A percentile compares a stretch with the other conserved stretches of the same genome.
These are phyloP conservation scores for Drosophila sucinea DNA, from an alignment of 1,140 invertebrate species.

Conservation along the genomic window DNA sequence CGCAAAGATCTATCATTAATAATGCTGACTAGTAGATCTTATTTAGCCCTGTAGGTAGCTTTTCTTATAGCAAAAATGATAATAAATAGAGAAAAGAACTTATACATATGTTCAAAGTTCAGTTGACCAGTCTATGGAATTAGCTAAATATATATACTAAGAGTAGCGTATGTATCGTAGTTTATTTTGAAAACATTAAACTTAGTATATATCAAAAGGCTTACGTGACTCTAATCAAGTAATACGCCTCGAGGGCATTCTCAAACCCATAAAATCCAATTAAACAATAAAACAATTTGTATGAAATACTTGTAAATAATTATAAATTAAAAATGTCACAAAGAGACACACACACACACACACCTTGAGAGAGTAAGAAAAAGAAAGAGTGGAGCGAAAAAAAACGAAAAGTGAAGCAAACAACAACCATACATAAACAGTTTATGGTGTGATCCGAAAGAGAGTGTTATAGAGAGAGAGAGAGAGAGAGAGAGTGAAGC, in stretches of 20 bases:
- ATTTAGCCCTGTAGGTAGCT: no score
- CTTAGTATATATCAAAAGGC: slow-evolving; percentile 20
- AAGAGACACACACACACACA: slow-evolving; percentile 21
- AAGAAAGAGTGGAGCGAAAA: neutral
- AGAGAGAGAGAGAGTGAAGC: neutral
- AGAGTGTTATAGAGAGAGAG: neutral
- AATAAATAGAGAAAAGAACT: neutral
- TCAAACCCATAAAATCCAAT: neutral
- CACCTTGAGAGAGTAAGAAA: slow-evolving; percentile 34
- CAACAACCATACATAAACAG: slow-evolving; percentile 34
- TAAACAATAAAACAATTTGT: neutral
- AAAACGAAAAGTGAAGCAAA: slow-evolving; percentile 8
- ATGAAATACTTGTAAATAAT: slow-evolving; percentile 22
- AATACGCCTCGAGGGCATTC: neutral
- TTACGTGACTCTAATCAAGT: slow-evolving; percentile 36
- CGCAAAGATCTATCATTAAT: slow-evolving; percentile 16
- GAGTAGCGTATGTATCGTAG: neutral
- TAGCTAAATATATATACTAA: no score
- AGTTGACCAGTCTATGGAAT: no score
- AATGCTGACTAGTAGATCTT: no score
- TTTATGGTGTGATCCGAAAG: neutral
- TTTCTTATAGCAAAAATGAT: neutral
- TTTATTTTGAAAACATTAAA: neutral
- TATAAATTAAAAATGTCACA: slow-evolving; percentile 33
- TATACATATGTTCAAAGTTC: neutral